These are phyloP conservation scores for Drosophila nigricruria DNA, from an alignment of 2,888 invertebrate genomes.

Conservation along the genomic window DNA sequence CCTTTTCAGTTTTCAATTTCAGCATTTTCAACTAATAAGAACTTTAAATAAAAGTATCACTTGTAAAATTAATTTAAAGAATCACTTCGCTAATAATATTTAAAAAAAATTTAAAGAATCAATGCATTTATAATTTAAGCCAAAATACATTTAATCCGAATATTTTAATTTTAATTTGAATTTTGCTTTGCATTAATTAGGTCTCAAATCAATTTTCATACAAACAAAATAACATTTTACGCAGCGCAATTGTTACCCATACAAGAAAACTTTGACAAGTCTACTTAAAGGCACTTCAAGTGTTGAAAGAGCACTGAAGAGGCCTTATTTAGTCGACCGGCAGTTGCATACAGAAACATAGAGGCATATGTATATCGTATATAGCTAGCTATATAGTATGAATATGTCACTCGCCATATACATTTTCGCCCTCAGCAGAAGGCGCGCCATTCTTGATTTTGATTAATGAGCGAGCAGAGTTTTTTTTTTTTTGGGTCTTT, in stretches of 20 bases:
- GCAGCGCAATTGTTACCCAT: conserved; percentile 9
- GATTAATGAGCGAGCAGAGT: conserved; percentile 74
- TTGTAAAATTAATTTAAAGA: too few species aligned
- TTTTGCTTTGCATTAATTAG: conserved; percentile 14
- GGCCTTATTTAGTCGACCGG: conserved; percentile 40
- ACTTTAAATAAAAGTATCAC: too few species aligned
- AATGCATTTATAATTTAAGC: neutral
- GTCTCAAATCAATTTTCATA: conserved; percentile 14
- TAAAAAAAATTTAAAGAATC: neutral
- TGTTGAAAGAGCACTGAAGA: conserved; percentile 70
- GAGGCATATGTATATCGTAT: conserved; percentile 19
- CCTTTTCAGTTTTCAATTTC: too few species aligned
- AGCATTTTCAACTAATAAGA: too few species aligned
- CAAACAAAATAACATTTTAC: neutral
- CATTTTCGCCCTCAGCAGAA: conserved; percentile 62
- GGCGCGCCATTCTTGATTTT: conserved; percentile 78
- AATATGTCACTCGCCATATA: conserved; percentile 74
- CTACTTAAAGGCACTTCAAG: conserved; percentile 54
- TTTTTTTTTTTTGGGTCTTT: conserved; percentile 43
- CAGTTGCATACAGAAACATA: conserved; percentile 44
- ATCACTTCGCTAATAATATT: too few species aligned
- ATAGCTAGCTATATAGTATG: conserved; percentile 36
- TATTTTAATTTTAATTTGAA: neutral
- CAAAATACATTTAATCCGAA: neutral
- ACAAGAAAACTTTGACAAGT: conserved; percentile 20